phyloP scores from a whole-genome alignment of 2,797 vertebrate genomes.

The Pampus argenteus region DNA sequence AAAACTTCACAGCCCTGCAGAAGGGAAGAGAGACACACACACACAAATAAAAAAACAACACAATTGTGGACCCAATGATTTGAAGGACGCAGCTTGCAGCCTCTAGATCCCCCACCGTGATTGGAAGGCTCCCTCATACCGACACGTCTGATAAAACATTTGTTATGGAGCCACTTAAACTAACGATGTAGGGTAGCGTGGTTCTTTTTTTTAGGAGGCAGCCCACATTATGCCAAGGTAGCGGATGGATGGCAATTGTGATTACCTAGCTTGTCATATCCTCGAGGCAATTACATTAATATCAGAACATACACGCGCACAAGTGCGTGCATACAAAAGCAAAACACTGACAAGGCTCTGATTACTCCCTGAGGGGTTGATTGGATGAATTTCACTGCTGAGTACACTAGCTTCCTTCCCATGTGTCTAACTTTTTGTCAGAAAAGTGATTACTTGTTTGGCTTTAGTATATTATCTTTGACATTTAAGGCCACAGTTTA shows the following conservation, averaged over 20 bases:
- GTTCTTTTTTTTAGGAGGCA: constrained; percentile 35
- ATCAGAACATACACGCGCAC: constrained; percentile 47
- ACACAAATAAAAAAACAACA: too few relatives aligned
- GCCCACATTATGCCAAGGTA: constrained; percentile 38
- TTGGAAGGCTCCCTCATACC: background rate
- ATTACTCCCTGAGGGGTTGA: constrained; percentile 80
- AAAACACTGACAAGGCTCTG: constrained; percentile 64
- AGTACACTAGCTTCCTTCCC: constrained; percentile 49
- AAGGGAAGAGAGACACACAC: constrained; percentile 22
- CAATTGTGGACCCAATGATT: constrained; percentile 8
- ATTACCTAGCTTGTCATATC: constrained; percentile 77
- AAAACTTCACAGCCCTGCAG: constrained; percentile 97
- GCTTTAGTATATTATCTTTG: constrained; percentile 31
- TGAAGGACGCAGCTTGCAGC: background rate
- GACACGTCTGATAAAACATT: constrained; percentile 21
- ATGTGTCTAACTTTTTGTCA: constrained; percentile 55
- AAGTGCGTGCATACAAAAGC: constrained; percentile 41
- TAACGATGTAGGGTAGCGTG: background rate
- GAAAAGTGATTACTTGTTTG: constrained; percentile 45
- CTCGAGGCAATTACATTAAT: constrained; percentile 79
- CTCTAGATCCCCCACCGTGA: background rate
- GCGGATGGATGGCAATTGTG: constrained; percentile 68
- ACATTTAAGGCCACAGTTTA: constrained; percentile 18
- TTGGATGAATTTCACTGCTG: constrained; percentile 72
- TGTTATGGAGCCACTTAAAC: constrained; percentile 15